These are phyloP conservation scores for Paragorgia papillata DNA, from an alignment of 92 coral and sea anemone genomes.

Conservation along the genomic window DNA sequence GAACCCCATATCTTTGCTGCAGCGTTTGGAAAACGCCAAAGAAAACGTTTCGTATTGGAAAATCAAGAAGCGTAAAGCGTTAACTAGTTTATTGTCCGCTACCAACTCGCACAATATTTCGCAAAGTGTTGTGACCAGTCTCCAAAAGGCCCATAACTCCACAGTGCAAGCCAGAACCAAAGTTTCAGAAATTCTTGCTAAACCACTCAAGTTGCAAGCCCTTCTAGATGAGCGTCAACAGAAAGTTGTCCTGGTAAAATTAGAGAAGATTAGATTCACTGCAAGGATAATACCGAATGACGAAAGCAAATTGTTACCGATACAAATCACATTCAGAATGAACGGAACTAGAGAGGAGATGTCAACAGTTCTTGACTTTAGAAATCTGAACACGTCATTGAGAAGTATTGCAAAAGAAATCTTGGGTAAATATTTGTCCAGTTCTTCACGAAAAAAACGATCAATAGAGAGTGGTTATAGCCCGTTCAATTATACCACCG, in stretches of 20 bases:
- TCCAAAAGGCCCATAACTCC: constrained; percentile 45
- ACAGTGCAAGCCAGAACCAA: constrained; percentile 18
- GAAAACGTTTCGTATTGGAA: constrained; percentile 44
- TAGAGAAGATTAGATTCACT: neutral
- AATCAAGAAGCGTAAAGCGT: constrained; percentile 50
- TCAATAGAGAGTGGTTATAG: neutral
- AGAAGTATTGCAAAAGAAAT: constrained; percentile 30
- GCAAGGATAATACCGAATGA: neutral
- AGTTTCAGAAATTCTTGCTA: constrained; percentile 5
- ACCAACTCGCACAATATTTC: constrained; percentile 47
- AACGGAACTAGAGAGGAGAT: constrained; percentile 23
- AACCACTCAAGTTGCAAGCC: constrained; percentile 5
- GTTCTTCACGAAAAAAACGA: neutral
- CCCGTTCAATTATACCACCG: neutral
- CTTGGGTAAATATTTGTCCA: neutral
- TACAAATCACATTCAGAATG: constrained; percentile 1
- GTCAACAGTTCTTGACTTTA: constrained; percentile 23
- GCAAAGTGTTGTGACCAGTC: constrained; percentile 39
- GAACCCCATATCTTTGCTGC: constrained; percentile 36
- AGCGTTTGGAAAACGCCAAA: constrained; percentile 45
- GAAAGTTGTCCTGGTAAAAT: neutral
- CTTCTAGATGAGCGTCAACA: neutral
- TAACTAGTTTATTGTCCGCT: constrained; percentile 50
- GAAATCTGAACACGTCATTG: constrained; percentile 15
- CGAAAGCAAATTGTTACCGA: neutral